A percentile compares a stretch with the other conserved stretches of the same genome.
Conservation (phyloP, 2,797 vertebrate species). For the Meriones psammophilus region DNA sequence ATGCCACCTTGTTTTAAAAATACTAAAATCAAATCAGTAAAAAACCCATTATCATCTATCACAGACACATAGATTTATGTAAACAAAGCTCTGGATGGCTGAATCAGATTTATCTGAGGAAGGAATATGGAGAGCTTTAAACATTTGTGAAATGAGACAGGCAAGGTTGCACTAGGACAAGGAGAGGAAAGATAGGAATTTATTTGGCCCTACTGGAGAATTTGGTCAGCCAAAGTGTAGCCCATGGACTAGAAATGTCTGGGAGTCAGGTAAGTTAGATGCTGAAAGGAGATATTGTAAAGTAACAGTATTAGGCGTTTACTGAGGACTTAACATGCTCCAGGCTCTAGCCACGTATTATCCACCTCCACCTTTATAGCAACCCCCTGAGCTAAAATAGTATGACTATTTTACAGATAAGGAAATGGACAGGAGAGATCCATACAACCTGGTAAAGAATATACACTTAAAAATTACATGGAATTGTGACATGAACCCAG, state of each 20-base stretch:
- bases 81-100: constrained; percentile 47
- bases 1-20: not conserved
- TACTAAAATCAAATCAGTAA: not conserved
- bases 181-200: constrained; percentile 37
- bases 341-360: not conserved
- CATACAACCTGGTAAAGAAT: not conserved
- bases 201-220: constrained; percentile 18
- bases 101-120: constrained; percentile 43
- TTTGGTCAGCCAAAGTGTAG: constrained; percentile 23
- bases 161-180: not conserved
- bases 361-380: not conserved
- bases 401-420: constrained; percentile 28
- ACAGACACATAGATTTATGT: constrained; percentile 39
- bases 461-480: not conserved
- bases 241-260: not conserved
- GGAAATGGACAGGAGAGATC: constrained; percentile 46
- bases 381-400: not conserved
- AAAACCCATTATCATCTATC: not conserved
- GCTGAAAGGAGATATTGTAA: not conserved
- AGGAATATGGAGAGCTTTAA: constrained; percentile 30
- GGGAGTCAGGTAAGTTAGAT: constrained; percentile 5
- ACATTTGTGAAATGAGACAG: constrained; percentile 35
- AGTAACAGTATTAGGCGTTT: not conserved
- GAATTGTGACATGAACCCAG: not conserved
- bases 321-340: not conserved